phyloP scores from a whole-genome alignment of 1,140 invertebrate species.

The Magallana angulata region DNA sequence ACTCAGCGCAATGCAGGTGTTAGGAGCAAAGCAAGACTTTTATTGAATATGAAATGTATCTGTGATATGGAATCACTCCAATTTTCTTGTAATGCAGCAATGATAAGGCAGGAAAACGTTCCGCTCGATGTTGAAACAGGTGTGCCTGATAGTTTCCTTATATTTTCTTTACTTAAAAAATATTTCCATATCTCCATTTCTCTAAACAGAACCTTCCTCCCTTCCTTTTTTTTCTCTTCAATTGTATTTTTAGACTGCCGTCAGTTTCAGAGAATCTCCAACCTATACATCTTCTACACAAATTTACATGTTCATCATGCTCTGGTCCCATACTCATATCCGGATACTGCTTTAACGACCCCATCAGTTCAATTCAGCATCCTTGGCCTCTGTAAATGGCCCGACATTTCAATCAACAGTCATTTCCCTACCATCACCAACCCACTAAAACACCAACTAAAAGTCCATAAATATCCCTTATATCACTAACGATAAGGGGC shows the following conservation, averaged over 20 bases:
- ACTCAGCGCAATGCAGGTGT: constrained; percentile 1
- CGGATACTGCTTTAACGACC: not conserved
- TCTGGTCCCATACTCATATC: too few relatives aligned
- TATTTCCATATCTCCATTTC: constrained; percentile 12
- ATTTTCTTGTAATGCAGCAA: constrained; percentile 31
- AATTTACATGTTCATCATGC: too few relatives aligned
- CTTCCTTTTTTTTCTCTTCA: not conserved
- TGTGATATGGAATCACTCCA: constrained; percentile 35
- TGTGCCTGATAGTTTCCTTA: constrained; percentile 13
- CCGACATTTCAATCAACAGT: constrained; percentile 14
- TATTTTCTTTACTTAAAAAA: constrained; percentile 28
- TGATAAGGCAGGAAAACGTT: constrained; percentile 30
- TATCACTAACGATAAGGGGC: not conserved
- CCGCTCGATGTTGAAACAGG: constrained; percentile 26
- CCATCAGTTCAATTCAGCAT: not conserved
- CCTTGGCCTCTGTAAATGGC: not conserved
- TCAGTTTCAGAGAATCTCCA: not conserved
- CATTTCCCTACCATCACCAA: constrained; percentile 17
- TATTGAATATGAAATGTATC: constrained; percentile 37
- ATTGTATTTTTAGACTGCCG: too few relatives aligned
- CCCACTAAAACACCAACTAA: constrained; percentile 14
- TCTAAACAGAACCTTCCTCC: not conserved
- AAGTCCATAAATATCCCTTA: constrained; percentile 24
- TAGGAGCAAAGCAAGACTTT: constrained; percentile 25
- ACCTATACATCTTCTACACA: not conserved